Base-by-base conservation (phyloP, 1,140 invertebrate genomes). In the Bombyx mandarina region DNA sequence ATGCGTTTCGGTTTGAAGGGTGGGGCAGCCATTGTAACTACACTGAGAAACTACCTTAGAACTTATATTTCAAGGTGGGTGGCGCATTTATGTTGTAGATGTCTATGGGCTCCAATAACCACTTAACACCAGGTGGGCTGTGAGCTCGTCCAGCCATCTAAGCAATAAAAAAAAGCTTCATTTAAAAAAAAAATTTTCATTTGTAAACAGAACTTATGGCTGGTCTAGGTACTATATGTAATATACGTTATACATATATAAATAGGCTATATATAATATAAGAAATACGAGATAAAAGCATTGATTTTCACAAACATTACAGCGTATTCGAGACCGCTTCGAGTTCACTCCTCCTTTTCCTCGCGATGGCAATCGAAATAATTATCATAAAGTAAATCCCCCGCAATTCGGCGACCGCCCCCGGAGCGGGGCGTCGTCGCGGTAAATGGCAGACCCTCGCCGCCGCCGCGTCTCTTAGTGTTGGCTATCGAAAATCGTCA, bases 301-400 rank as follows among this genome's bases (percentile, higher is more conserved):
- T 67, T 73, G 71, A 75, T 69, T 75, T 75, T 75, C 67, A 67
- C 65, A 62, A 61, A 60, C 65, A 58, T 49, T 65, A 64, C 56
- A 65, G 66, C 60, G 62, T 65, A 56, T 60, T 65, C 57, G 56
- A 68, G 65, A 73, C 66, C 63, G 58, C 48, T 58, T 69, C 61
- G 63, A 67, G 60, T 67, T 44, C 60, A 60, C 60, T 62, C 71
- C 26, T 75, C 64, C 67, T 22, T 78, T 77, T 51, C 69, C 61
- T 63, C 68, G 69, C 73, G 75, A 71, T 77, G 73, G 69, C 79
- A 79, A 82, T 82, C 75, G 75, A 75, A 82, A 82, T 82, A 82
- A 82, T 82, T 82, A 82, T 79, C 77, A 82, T 82, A 82, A 82
- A 82, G 75, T 76, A 79, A 79, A 79, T 79, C 77, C 79, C 75